phyloP scores from a whole-genome alignment of 2,797 vertebrate species.

The Poecile montanus region DNA sequence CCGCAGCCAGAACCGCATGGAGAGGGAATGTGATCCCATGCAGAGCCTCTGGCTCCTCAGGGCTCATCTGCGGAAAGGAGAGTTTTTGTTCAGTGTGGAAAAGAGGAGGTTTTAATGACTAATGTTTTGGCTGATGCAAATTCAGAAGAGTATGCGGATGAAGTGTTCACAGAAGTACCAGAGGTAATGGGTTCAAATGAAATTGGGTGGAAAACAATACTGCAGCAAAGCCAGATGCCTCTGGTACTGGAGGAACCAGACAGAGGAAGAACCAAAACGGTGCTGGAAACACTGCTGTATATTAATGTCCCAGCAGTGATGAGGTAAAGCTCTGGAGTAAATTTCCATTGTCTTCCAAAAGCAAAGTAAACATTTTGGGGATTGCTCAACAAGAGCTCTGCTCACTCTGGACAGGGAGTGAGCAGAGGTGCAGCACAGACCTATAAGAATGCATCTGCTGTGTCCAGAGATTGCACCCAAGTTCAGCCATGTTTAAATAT shows the following conservation, averaged over 20 bases:
- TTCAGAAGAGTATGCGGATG: constrained; percentile 18
- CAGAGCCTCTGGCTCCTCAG: neutral
- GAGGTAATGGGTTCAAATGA: neutral
- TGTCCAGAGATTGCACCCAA: neutral
- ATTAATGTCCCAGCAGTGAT: neutral
- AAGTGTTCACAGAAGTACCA: neutral
- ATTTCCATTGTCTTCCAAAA: constrained; percentile 45
- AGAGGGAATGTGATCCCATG: neutral
- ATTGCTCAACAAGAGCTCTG: neutral
- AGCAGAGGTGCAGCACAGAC: neutral
- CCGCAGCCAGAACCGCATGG: neutral
- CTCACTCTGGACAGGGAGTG: neutral
- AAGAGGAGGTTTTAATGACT: neutral
- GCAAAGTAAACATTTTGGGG: neutral
- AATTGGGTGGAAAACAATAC: neutral
- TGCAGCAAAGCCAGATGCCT: constrained; percentile 2
- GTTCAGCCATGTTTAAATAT: neutral
- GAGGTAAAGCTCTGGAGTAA: constrained; percentile 37
- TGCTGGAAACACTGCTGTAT: neutral
- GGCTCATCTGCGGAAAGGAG: neutral
- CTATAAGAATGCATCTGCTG: neutral
- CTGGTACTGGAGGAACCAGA: neutral
- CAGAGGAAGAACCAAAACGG: neutral
- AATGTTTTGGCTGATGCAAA: neutral
- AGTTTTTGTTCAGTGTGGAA: neutral